These are phyloP conservation scores for Iphiclides podalirius DNA, from an alignment of 2,888 invertebrate species.

Conservation along the genomic window DNA sequence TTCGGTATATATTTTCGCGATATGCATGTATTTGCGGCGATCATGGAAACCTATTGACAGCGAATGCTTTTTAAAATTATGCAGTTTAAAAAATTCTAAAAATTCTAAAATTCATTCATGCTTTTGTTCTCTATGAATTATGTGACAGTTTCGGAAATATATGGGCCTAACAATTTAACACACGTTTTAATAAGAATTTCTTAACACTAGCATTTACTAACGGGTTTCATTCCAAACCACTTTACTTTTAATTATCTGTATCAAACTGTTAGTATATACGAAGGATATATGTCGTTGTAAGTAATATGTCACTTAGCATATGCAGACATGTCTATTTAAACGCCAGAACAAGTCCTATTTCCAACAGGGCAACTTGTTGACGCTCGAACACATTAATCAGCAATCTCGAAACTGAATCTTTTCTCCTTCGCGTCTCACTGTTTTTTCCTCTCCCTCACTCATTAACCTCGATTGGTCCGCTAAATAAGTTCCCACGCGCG, in stretches of 20 bases:
- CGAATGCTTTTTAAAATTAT: no score
- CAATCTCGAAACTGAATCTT: neutral
- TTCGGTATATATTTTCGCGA: no score
- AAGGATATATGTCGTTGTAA: neutral
- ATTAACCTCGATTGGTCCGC: neutral
- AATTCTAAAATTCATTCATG: no score
- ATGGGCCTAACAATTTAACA: neutral
- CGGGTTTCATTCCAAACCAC: neutral
- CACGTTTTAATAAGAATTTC: neutral
- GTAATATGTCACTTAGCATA: neutral
- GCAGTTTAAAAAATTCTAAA: no score
- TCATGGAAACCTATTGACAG: no score
- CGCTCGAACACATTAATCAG: neutral
- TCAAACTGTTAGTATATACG: neutral
- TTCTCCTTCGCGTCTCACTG: neutral
- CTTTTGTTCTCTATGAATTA: no score
- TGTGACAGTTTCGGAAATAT: neutral
- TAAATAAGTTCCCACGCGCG: conserved; percentile 11
- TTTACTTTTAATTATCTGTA: neutral
- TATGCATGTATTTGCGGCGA: no score
- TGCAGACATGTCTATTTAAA: neutral
- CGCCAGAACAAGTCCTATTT: neutral
- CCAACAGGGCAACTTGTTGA: neutral
- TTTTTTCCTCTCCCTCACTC: neutral
- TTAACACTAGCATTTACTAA: neutral